Evolutionary conservation across 2,113 vertebrate species (phyloP).

Genomic region (Odontesthes bonariensis): DNA sequence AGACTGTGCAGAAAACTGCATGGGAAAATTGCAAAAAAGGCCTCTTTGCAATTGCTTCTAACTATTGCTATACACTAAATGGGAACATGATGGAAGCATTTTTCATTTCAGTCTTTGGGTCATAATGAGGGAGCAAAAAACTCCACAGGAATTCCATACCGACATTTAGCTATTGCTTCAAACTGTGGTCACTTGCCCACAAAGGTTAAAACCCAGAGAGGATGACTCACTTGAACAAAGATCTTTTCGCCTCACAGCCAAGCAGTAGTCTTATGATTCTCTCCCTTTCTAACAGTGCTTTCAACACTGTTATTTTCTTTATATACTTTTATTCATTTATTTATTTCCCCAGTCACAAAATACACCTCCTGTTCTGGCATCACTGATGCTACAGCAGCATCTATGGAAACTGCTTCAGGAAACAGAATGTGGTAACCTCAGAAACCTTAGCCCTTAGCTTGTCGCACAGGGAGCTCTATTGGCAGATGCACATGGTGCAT

Average conservation of each 20-base stretch:
- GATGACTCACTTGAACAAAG: slow-evolving; percentile 54
- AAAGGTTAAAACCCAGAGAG: slow-evolving; percentile 27
- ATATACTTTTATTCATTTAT: no score
- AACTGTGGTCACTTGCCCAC: slow-evolving; percentile 16
- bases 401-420: background rate
- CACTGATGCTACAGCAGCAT: background rate
- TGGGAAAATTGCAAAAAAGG: no score
- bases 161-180: background rate
- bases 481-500: background rate
- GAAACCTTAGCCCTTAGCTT: background rate
- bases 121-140: slow-evolving; percentile 4
- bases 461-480: no score
- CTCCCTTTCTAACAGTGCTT: slow-evolving; percentile 8
- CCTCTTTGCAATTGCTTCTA: background rate
- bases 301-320: no score
- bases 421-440: background rate
- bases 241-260: slow-evolving; percentile 23
- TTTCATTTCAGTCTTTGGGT: slow-evolving; percentile 15
- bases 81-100: slow-evolving; percentile 11
- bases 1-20: no score
- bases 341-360: no score
- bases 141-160: background rate
- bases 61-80: background rate
- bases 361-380: background rate
- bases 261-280: slow-evolving; percentile 53